phyloP scores from a whole-genome alignment of 2,797 vertebrate genomes.

The Muraenolepis orangiensis region DNA sequence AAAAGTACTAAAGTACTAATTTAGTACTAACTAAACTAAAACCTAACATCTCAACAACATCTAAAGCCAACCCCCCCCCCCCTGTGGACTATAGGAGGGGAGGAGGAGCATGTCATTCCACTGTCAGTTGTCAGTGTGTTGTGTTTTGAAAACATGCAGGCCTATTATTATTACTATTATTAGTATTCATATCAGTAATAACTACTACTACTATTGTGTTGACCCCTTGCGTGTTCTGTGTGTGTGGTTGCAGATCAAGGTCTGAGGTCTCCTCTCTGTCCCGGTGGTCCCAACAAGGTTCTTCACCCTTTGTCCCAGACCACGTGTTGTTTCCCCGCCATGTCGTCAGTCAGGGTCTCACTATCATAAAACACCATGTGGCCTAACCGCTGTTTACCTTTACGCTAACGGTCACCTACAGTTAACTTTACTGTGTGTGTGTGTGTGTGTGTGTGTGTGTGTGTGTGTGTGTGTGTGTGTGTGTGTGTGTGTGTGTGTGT shows the following conservation, averaged over 20 bases:
- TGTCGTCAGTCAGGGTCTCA: conserved; percentile 45
- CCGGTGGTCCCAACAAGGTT: conserved; percentile 54
- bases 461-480: not conserved
- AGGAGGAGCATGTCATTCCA: too few species aligned
- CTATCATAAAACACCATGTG: not conserved
- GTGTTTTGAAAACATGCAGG: not conserved
- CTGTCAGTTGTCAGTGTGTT: too few species aligned
- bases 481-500: not conserved
- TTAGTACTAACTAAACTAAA: too few species aligned
- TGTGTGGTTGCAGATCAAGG: too few species aligned
- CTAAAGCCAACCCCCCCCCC: too few species aligned
- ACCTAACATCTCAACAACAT: too few species aligned
- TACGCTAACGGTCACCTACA: not conserved
- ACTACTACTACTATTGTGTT: too few species aligned
- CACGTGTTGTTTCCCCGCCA: conserved; percentile 76
- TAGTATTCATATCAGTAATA: not conserved
- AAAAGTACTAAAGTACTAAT: too few species aligned
- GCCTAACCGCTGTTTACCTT: not conserved
- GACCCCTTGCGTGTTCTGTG: too few species aligned
- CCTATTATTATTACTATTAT: not conserved
- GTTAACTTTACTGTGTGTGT: not conserved
- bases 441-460: not conserved
- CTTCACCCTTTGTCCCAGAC: conserved; percentile 75
- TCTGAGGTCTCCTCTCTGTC: too few species aligned
- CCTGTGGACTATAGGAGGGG: too few species aligned